Evolutionary conservation across 2,113 vertebrate species (phyloP).

Genomic region (Lycocorax pyrrhopterus): DNA sequence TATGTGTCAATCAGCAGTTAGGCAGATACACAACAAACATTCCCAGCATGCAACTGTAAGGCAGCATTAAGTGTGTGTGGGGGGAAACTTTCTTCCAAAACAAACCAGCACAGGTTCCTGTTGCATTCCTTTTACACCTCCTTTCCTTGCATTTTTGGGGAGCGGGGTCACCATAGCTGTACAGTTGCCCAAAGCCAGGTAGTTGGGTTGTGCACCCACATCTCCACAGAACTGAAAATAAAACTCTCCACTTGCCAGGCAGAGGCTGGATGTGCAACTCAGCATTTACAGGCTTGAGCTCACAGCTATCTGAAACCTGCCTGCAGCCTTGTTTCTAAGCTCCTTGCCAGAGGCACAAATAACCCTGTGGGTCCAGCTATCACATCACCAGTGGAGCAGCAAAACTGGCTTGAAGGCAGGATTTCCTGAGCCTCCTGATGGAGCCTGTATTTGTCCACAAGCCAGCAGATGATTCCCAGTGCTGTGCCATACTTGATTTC

Average conservation of each 20-base stretch:
- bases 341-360: background rate
- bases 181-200: background rate
- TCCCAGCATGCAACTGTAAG: background rate
- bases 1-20: background rate
- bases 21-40: background rate
- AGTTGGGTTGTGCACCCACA: background rate
- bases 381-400: fast-evolving
- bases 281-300: background rate
- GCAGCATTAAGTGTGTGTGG: fast-evolving
- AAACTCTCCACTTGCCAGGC: background rate
- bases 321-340: background rate
- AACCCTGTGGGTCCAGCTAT: background rate
- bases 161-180: fast-evolving
- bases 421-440: background rate
- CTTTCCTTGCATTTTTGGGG: background rate
- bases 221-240: background rate
- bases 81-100: background rate
- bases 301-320: background rate
- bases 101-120: background rate
- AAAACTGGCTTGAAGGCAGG: background rate
- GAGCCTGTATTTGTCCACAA: background rate
- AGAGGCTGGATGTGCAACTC: background rate
- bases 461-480: background rate
- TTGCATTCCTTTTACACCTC: background rate
- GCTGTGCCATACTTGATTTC: background rate